Percentiles rank a stretch among this genome's conserved stretches.
phyloP scores from a whole-genome alignment of 2,888 invertebrate genomes.

The Acholoe squamosa region DNA sequence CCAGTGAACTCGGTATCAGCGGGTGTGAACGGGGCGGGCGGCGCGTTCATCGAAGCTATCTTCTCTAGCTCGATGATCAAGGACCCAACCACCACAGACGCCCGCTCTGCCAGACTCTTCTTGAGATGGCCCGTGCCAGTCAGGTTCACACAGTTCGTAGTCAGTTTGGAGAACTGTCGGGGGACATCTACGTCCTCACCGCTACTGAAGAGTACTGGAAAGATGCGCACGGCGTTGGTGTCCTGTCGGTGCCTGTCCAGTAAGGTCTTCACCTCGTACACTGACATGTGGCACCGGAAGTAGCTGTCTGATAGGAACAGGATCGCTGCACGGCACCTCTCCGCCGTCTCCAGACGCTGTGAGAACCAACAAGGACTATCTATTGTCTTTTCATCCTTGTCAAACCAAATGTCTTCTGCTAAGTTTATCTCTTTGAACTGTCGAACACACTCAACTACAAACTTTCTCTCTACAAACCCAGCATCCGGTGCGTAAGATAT shows the following conservation, averaged over 20 bases:
- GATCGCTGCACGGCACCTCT: slow-evolving; percentile 80
- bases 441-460: slow-evolving; percentile 80
- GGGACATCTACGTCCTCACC: slow-evolving; percentile 77
- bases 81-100: slow-evolving; percentile 80
- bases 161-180: slow-evolving; percentile 73
- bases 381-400: slow-evolving; percentile 81
- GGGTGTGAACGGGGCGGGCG: slow-evolving; percentile 73
- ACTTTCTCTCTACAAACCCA: slow-evolving; percentile 79
- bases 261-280: slow-evolving; percentile 80
- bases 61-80: slow-evolving; percentile 80
- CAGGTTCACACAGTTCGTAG: slow-evolving; percentile 73
- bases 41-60: slow-evolving; percentile 76
- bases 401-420: slow-evolving; percentile 82
- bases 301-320: slow-evolving; percentile 80
- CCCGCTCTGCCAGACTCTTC: slow-evolving; percentile 79
- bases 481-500: slow-evolving; percentile 82
- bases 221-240: slow-evolving; percentile 75
- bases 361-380: slow-evolving; percentile 82
- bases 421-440: slow-evolving; percentile 82
- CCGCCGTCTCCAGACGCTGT: slow-evolving; percentile 81
- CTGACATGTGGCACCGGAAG: slow-evolving; percentile 80
- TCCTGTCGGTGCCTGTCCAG: slow-evolving; percentile 76
- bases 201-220: slow-evolving; percentile 75
- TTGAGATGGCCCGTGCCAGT: slow-evolving; percentile 72
- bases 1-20: slow-evolving; percentile 80